Conservation (phyloP, 2,797 vertebrate genomes). For the Synanceia verrucosa region DNA sequence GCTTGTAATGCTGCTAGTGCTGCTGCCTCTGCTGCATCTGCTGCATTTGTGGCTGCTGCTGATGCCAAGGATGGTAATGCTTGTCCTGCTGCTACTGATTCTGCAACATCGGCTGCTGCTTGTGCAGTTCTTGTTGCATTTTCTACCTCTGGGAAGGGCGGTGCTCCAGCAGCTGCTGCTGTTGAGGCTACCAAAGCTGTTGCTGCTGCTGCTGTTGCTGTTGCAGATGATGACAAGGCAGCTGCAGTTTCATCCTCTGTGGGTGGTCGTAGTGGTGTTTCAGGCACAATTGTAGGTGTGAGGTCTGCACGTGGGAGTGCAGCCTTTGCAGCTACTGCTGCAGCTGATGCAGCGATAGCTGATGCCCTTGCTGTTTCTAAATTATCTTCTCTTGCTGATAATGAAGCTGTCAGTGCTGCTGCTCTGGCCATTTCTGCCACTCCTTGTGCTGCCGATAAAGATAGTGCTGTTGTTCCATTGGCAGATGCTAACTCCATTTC, state of each 20-base stretch:
- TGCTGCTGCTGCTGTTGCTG: constrained; percentile 28
- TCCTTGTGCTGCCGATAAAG: constrained; percentile 12
- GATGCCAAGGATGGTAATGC: rapidly evolving
- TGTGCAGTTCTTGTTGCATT: background rate
- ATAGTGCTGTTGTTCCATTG: background rate
- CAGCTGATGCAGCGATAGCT: background rate
- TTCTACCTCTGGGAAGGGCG: background rate
- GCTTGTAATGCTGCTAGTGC: background rate
- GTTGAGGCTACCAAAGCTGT: constrained; percentile 10
- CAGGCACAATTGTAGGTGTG: too few species aligned
- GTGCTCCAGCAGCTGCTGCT: background rate
- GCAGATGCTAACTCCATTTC: background rate
- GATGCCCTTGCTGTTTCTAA: background rate
- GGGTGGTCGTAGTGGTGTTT: background rate
- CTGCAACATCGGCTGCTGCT: constrained; percentile 1
- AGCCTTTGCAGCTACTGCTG: background rate
- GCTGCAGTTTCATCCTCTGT: background rate
- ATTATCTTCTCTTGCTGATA: background rate
- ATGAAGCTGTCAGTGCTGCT: background rate
- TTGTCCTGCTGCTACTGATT: background rate
- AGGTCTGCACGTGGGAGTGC: background rate
- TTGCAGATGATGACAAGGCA: background rate
- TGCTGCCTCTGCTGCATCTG: constrained; percentile 2
- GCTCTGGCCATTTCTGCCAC: constrained; percentile 11
- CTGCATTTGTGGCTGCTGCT: background rate